Evolutionary conservation across 2,113 vertebrate species (phyloP).

Genomic region (Lophotis ruficrista): DNA sequence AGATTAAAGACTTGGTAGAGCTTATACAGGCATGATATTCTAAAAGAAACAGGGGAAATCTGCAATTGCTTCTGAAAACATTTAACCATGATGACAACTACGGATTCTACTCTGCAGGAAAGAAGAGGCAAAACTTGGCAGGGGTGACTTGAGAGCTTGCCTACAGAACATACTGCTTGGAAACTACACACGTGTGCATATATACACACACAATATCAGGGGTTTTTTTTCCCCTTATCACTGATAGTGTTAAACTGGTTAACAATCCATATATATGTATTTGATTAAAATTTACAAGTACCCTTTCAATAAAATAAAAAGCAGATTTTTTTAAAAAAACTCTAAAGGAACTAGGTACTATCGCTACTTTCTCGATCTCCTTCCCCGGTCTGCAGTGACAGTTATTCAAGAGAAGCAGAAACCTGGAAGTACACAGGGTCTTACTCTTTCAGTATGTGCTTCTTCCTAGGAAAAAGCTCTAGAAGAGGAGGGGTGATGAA

Average conservation of each 20-base stretch:
- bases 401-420: not conserved
- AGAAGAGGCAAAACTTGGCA: not conserved
- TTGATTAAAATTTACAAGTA: not conserved
- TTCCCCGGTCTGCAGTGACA: not conserved
- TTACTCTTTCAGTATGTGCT: not conserved
- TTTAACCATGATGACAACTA: not conserved
- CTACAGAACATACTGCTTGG: not conserved
- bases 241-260: not conserved
- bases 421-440: not conserved
- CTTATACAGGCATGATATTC: not conserved
- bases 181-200: not conserved
- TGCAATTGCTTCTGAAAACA: not conserved
- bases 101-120: not conserved
- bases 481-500: not conserved
- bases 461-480: not conserved
- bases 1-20: not conserved
- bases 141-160: not conserved
- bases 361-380: not conserved
- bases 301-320: not conserved
- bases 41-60: not conserved
- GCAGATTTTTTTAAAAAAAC: not conserved
- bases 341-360: not conserved
- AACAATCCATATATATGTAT: not conserved
- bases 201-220: fast-evolving
- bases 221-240: not conserved